Percentiles rank a stretch among this genome's conserved stretches.
Conservation (phyloP, 1,140 invertebrate genomes). For the Atopsyche davidsoni region DNA sequence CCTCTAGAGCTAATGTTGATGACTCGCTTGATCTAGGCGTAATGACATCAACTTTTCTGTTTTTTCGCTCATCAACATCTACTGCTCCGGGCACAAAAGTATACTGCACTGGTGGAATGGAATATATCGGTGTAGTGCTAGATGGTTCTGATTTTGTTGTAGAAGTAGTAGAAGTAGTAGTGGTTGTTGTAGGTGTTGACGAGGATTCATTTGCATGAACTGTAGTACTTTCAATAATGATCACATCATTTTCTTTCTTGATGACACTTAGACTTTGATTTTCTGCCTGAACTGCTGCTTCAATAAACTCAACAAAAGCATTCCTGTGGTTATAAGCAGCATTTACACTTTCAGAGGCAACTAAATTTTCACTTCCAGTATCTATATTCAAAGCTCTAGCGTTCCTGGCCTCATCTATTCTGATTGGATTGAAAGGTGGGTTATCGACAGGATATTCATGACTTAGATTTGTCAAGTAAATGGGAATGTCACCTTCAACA, state of each 20-base stretch:
- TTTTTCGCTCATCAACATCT: conserved; percentile 38
- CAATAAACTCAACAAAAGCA: conserved; percentile 27
- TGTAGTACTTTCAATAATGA: conserved; percentile 13
- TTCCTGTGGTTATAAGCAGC: conserved; percentile 46
- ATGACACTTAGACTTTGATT: background rate
- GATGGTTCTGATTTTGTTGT: background rate
- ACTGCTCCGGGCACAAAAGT: conserved; percentile 32
- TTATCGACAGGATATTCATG: conserved; percentile 47
- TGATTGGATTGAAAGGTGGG: conserved; percentile 44
- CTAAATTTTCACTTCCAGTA: conserved; percentile 41
- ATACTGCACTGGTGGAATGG: conserved; percentile 16
- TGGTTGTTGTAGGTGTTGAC: too few relatives aligned
- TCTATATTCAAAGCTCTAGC: conserved; percentile 40
- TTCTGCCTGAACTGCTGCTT: conserved; percentile 15
- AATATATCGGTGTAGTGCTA: background rate
- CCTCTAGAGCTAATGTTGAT: conserved; percentile 58
- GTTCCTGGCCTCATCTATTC: conserved; percentile 47
- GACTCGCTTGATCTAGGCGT: conserved; percentile 46
- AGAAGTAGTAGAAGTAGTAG: background rate
- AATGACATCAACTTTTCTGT: conserved; percentile 37
- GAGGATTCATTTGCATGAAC: background rate
- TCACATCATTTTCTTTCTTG: conserved; percentile 2
- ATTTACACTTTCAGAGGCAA: conserved; percentile 47
- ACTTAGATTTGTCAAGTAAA: conserved; percentile 45
- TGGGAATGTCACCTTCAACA: conserved; percentile 50